These are phyloP conservation scores for Alethe castanea DNA, from an alignment of 2,113 vertebrate species.

Conservation along the genomic window DNA sequence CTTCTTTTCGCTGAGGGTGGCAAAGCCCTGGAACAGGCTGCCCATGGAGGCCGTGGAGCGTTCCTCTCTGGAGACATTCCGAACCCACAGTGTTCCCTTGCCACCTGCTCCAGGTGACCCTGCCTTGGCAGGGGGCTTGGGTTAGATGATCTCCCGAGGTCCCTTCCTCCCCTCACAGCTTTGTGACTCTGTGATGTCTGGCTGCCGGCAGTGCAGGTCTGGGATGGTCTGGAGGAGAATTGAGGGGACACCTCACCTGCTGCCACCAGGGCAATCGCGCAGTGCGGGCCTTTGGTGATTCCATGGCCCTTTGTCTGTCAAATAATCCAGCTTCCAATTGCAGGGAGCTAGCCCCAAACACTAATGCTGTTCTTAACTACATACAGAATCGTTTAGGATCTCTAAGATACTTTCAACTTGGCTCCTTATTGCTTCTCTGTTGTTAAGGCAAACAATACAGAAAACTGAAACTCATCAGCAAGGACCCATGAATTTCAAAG, in stretches of 20 bases:
- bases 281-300: accelerated
- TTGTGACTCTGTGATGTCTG: neutral
- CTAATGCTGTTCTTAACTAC: neutral
- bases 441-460: neutral
- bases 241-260: accelerated
- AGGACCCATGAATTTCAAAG: neutral
- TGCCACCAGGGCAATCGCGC: accelerated
- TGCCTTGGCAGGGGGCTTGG: neutral
- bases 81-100: neutral
- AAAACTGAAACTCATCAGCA: neutral
- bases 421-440: neutral
- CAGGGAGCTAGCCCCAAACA: neutral
- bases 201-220: accelerated
- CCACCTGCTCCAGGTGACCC: neutral
- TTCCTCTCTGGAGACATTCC: neutral
- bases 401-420: neutral
- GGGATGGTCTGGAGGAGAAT: neutral
- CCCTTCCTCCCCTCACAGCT: neutral
- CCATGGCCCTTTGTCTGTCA: neutral
- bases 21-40: neutral
- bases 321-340: neutral
- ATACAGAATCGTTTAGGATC: no score
- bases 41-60: neutral
- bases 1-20: neutral
- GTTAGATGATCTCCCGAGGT: neutral